phyloP scores from a whole-genome alignment of 2,113 vertebrate genomes.

The Regulus satrapa region DNA sequence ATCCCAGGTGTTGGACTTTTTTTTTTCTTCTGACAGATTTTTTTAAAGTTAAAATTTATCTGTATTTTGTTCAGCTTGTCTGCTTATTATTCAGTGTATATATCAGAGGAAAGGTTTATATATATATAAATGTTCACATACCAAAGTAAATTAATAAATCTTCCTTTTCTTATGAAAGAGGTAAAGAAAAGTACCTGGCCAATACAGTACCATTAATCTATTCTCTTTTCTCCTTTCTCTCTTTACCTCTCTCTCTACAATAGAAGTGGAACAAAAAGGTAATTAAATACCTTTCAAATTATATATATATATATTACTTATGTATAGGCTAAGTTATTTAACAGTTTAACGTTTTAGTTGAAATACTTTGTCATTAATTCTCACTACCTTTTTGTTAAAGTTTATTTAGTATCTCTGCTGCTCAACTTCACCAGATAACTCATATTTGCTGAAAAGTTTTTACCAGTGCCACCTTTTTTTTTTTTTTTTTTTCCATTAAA shows the following conservation, averaged over 20 bases:
- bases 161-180: constrained; percentile 75
- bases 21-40: constrained; percentile 13
- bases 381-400: constrained; percentile 71
- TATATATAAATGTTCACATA: constrained; percentile 45
- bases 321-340: constrained; percentile 78
- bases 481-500: not conserved
- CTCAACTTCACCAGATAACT: constrained; percentile 71
- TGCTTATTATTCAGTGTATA: constrained; percentile 16
- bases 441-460: constrained; percentile 23
- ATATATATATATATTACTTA: constrained; percentile 75
- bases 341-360: constrained; percentile 74
- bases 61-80: constrained; percentile 37
- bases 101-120: constrained; percentile 7
- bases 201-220: constrained; percentile 86
- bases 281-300: constrained; percentile 90
- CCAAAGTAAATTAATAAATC: constrained; percentile 63
- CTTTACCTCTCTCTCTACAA: constrained; percentile 85
- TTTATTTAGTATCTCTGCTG: constrained; percentile 78
- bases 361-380: constrained; percentile 79
- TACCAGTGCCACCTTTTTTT: not conserved
- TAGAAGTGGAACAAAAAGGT: constrained; percentile 99
- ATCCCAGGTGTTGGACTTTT: not conserved
- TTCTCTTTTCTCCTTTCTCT: constrained; percentile 88
- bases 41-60: constrained; percentile 2
- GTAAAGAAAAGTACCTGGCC: constrained; percentile 79